Evolutionary conservation across 1,140 invertebrate species (phyloP), one percentile per base, ranked within the genome.

Genomic region (Drosophila seguyi): DNA sequence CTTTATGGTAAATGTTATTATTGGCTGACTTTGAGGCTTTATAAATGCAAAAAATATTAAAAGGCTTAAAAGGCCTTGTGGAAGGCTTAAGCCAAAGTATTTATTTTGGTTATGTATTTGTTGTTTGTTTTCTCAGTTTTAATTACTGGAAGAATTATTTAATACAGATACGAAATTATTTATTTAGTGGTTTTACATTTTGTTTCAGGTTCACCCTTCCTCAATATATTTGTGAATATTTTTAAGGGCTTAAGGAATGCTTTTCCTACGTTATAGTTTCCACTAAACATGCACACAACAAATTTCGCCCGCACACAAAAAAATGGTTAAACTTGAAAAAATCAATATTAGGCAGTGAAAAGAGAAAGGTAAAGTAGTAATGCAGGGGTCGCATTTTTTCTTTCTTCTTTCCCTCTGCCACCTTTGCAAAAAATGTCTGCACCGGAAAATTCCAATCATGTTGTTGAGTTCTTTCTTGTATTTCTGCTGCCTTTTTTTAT

Each of bases 391-490:
- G 66, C 44, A 20, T 18, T 41, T 75, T 65, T 63, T 31, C 25
- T 2, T 38, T 57, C 36, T 48, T 39, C 38, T 42, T 41, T 53
- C 61, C 66, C 77, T 77, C 65, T 69, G 77, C 65, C 65, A 86
- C 69, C 73, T 81, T 76, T 69, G 77, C 61, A 73, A 90, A 79
- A 68, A 90, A 90, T 87, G 83, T 84, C 83, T 91, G 81, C 77
- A 84, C 62, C 87, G 87, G 87, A 91, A 91, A 91, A 91, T 84
- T 84, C 83, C 87, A 91, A 91, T 91, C 83, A 91, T 90, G 81
- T 77, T 77, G 86, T 72, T 85, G 84, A 66, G 44, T 41, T 58
- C 27, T 18, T 44, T 22, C 38, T 16, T 41, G 20, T 55, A 31
- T 52, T 62, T 53, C 27, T 53, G 1, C 22, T 20, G 41, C 25